Base-by-base conservation (phyloP, 2,888 invertebrate genomes). In the Argynnis bischoffii region DNA sequence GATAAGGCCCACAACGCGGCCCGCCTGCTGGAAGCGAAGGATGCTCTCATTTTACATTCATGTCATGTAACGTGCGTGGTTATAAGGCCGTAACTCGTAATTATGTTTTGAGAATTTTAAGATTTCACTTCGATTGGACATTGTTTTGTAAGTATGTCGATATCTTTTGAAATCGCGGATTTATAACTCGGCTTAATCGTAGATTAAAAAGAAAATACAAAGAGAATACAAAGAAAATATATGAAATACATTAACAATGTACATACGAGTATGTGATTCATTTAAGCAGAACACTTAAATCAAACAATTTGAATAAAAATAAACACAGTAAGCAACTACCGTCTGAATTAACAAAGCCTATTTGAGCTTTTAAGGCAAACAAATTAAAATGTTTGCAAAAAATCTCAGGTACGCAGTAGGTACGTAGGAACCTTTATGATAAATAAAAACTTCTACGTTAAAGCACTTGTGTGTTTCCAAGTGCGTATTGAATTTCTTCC, bases 31-130 rank as follows among this genome's bases (percentile, higher is more conserved):
- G 64, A 41, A 67, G 72, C 76, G 72, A 74, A 78, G 78, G 70
- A 78, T 72, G 76, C 78, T 72, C 74, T 73, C 74, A 79, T 81
- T 91, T 87, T 83, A 84, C 83, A 90, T 91, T 90, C 89, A 85
- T 81, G 83, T 82, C 88, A 83, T 84, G 83, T 81, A 80, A 83
- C 82, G 80, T 81, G 81, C 81, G 84, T 82, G 82, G 85, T 83
- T 86, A 84, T 85, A 87, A 88, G 86, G 87, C 82, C 26, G 63
- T 67, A 63, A 46, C 35, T 66, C 84, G 81, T 81, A 82, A 85
- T 78, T 85, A 81, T 77, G 79, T 81, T 84, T 87, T 82, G 85
- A 83, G 85, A 86, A 88, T 89, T 81, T 80, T 79, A 83, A 79
- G 63, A 59, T 63, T 70, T 69, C 35, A 55, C 46, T 57, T 21